Conservation (phyloP, 2,888 invertebrate genomes). For the Netelia inedita region DNA sequence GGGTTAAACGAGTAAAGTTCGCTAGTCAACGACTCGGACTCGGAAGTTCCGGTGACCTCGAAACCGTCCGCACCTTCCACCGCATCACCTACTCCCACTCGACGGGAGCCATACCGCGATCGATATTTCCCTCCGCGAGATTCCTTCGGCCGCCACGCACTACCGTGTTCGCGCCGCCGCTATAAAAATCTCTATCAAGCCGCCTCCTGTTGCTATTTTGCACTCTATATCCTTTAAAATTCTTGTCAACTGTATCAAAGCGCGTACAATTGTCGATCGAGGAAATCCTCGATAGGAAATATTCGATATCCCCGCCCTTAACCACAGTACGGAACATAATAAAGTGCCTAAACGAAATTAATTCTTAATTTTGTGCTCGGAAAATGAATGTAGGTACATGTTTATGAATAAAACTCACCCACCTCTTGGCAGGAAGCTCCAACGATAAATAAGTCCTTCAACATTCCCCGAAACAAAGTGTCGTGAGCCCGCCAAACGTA, state of each 20-base stretch:
- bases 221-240: too few relatives aligned
- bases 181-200: too few relatives aligned
- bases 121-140: conserved; percentile 74
- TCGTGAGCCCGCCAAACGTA: neutral
- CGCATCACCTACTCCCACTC: too few relatives aligned
- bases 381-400: conserved; percentile 3
- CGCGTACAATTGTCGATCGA: too few relatives aligned
- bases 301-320: neutral
- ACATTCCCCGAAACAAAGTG: conserved; percentile 83
- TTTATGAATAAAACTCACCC: conserved; percentile 86
- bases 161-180: conserved; percentile 8
- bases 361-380: neutral
- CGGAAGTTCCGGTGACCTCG: conserved; percentile 78
- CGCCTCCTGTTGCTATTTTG: too few relatives aligned
- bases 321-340: neutral
- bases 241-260: too few relatives aligned
- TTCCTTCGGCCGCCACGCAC: conserved; percentile 37
- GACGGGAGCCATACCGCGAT: conserved; percentile 67
- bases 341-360: neutral
- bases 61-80: conserved; percentile 69
- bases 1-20: neutral
- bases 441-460: conserved; percentile 88
- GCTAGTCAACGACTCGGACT: too few relatives aligned
- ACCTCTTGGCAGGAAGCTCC: conserved; percentile 92
- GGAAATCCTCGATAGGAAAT: too few relatives aligned